Evolutionary conservation across 1,140 invertebrate genomes (phyloP), one percentile per base, ranked within the genome.

Genomic region (Temnothorax nylanderi): DNA sequence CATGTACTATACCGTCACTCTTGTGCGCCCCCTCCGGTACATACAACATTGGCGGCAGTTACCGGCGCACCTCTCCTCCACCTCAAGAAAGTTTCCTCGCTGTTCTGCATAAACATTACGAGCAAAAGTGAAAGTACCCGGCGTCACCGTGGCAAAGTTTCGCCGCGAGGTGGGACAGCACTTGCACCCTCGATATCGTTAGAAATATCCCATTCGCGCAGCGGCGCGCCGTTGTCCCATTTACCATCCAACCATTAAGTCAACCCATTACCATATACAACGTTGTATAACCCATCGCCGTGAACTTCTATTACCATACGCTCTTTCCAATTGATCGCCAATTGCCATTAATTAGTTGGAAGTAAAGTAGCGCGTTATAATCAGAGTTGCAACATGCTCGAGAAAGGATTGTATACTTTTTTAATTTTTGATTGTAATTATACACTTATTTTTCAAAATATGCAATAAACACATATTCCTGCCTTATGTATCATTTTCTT

Each of bases 31-130:
- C 44, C 26, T 62, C 47, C 62, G 64, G 78, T 81, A 34, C 81
- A 49, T 56, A 75, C 81, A 84, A 78, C 85, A 82, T 80, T 56
- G 84, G 56, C 76, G 80, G 89, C 89, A 90, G 86, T 82, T 90
- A 89, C 89, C 86, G 82, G 89, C 89, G 88, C 88, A 87, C 90
- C 91, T 86, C 87, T 91, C 86, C 47, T 26, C 77, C 92, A 76
- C 77, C 90, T 89, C 91, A 88, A 89, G 93, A 95, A 95, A 95
- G 92, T 95, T 95, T 91, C 88, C 91, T 90, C 91, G 90, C 92
- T 93, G 92, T 92, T 95, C 93, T 94, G 94, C 94, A 95, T 95
- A 95, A 94, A 94, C 94, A 95, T 95, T 94, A 94, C 92, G 90
- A 93, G 92, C 89, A 93, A 95, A 93, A 95, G 94, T 92, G 94